phyloP scores from a whole-genome alignment of 1,140 invertebrate species.

The Caenorhabditis brenneri region DNA sequence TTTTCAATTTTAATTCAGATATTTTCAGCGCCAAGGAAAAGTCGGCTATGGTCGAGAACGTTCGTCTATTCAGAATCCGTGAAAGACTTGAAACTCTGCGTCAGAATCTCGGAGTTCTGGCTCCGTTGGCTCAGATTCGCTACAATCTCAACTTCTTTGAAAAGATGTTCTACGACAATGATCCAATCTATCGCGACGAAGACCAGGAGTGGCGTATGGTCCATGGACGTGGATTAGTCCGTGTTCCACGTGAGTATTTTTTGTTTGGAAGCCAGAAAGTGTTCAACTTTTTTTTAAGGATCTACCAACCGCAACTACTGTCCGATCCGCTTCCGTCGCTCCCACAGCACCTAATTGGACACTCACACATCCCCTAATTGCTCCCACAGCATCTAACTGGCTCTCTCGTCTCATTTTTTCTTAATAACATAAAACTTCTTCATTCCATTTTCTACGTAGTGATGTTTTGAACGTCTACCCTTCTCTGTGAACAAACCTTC shows the following conservation, averaged over 20 bases:
- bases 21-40: not conserved
- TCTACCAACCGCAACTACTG: slow-evolving; percentile 13
- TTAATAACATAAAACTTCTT: no score
- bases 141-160: not conserved
- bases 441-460: no score
- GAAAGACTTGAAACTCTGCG: not conserved
- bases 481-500: no score
- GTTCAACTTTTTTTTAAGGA: not conserved
- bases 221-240: not conserved
- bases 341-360: slow-evolving; percentile 6
- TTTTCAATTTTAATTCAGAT: no score
- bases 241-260: not conserved
- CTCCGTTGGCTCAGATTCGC: not conserved
- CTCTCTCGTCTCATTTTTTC: no score
- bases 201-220: slow-evolving; percentile 17
- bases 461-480: no score
- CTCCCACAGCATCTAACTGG: no score
- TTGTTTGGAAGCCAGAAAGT: not conserved
- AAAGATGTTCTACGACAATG: not conserved
- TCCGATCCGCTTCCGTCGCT: slow-evolving; percentile 7
- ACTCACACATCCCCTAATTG: no score
- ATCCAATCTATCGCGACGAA: not conserved
- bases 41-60: not conserved
- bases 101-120: not conserved
- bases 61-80: not conserved